These are phyloP conservation scores for Delichon dasypus DNA, from an alignment of 2,797 vertebrate genomes.

Conservation along the genomic window DNA sequence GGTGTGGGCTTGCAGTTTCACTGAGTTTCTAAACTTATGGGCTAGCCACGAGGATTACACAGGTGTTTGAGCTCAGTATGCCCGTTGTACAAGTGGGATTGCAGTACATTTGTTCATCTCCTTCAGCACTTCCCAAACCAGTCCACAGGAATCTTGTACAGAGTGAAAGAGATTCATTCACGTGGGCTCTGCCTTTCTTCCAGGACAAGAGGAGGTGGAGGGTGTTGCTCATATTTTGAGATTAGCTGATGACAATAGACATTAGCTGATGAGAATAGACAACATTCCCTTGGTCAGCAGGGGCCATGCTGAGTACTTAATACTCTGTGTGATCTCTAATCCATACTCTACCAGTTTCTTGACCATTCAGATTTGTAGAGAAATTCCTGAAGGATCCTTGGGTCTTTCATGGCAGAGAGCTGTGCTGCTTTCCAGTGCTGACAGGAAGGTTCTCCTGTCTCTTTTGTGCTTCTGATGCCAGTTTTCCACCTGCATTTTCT, in stretches of 20 bases:
- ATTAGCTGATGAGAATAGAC: neutral
- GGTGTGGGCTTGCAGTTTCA: rapidly evolving
- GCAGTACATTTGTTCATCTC: neutral
- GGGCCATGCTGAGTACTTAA: neutral
- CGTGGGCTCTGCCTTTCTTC: neutral
- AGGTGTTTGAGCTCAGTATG: neutral
- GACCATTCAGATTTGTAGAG: neutral
- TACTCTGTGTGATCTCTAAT: neutral
- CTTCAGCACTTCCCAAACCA: neutral
- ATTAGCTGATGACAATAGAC: neutral
- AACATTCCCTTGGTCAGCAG: neutral
- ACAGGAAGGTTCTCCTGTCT: neutral
- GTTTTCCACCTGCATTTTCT: neutral
- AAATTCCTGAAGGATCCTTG: neutral
- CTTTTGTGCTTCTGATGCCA: neutral
- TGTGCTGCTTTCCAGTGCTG: neutral
- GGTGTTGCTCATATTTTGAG: neutral
- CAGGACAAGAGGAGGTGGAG: neutral
- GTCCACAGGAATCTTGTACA: neutral
- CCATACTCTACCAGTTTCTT: rapidly evolving
- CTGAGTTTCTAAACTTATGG: rapidly evolving
- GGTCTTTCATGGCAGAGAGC: neutral
- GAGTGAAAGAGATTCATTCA: neutral
- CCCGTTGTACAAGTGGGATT: neutral
- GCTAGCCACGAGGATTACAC: rapidly evolving